Conservation (phyloP, 2,797 vertebrate species). For the Monodelphis domestica region DNA sequence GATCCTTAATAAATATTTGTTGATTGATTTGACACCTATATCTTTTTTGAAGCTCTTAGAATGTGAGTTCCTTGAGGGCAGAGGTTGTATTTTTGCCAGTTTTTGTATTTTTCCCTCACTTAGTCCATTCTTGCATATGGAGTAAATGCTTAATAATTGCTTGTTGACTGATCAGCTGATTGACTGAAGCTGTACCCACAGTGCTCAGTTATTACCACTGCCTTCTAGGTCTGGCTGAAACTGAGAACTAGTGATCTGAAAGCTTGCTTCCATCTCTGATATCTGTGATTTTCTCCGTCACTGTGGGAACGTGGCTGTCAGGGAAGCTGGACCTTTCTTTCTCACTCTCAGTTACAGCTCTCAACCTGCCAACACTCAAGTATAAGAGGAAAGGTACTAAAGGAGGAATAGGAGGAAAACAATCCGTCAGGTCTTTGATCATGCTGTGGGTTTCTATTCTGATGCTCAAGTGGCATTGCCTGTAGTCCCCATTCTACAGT, state of each 20-base stretch:
- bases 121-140: background rate
- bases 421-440: background rate
- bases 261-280: constrained; percentile 68
- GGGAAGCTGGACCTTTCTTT: constrained; percentile 56
- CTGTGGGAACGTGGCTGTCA: constrained; percentile 70
- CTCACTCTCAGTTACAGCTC: constrained; percentile 40
- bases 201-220: constrained; percentile 62
- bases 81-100: background rate
- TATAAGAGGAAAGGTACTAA: constrained; percentile 21
- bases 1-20: background rate
- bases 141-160: background rate
- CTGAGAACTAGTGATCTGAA: constrained; percentile 64
- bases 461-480: background rate
- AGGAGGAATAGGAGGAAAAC: background rate
- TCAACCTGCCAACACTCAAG: constrained; percentile 41
- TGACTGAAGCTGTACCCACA: constrained; percentile 36
- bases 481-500: background rate
- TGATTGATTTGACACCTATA: background rate
- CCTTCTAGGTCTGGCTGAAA: constrained; percentile 58
- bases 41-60: background rate
- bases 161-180: background rate
- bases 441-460: background rate
- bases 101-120: background rate
- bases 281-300: constrained; percentile 76
- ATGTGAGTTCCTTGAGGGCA: background rate